These are phyloP conservation scores for Carduelis carduelis DNA, from an alignment of 2,797 vertebrate genomes.

Conservation along the genomic window DNA sequence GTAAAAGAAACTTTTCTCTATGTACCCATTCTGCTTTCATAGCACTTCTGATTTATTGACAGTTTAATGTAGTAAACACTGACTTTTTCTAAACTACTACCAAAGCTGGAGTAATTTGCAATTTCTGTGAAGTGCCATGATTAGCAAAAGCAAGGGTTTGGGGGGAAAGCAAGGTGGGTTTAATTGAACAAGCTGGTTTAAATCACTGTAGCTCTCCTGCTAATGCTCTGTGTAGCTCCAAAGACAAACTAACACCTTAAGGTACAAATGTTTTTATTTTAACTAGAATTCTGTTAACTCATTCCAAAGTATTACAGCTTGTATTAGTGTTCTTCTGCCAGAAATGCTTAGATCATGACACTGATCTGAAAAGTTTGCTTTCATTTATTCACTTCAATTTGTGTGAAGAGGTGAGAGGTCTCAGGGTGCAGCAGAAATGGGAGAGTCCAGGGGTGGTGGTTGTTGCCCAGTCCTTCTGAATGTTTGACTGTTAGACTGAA, in stretches of 20 bases:
- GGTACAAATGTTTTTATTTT: background rate
- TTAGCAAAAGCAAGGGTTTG: background rate
- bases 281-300: background rate
- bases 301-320: background rate
- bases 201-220: background rate
- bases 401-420: background rate
- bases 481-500: slow-evolving; percentile 14
- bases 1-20: background rate
- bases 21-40: background rate
- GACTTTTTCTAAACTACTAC: background rate
- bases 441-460: background rate
- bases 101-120: background rate
- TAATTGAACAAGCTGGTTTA: background rate
- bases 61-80: background rate
- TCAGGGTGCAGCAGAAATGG: background rate
- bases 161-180: background rate
- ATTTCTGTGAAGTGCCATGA: background rate
- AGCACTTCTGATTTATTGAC: background rate
- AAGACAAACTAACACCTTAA: background rate
- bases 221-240: background rate
- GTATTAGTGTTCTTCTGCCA: background rate
- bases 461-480: background rate
- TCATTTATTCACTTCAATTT: background rate
- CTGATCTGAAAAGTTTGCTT: background rate
- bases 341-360: background rate